phyloP scores from a whole-genome alignment of 1,140 invertebrate genomes.

The Sitobion miscanthi region DNA sequence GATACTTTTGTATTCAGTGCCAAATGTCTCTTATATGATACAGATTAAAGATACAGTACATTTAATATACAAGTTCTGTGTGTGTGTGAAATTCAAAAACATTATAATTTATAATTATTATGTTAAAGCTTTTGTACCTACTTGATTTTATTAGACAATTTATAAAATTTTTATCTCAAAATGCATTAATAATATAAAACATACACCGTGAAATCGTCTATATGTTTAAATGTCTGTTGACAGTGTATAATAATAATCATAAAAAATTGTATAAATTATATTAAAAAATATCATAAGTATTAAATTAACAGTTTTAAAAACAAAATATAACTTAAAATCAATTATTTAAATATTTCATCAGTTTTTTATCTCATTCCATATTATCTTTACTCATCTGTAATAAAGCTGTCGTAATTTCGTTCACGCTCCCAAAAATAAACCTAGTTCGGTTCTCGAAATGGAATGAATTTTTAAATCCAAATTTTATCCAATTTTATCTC shows the following conservation, averaged over 20 bases:
- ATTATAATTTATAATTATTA: neutral
- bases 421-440: neutral
- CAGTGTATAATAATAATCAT: neutral
- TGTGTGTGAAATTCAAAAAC: neutral
- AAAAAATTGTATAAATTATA: neutral
- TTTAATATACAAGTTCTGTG: neutral
- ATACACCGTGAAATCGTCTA: too few species aligned
- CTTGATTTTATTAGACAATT: neutral
- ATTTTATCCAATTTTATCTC: neutral
- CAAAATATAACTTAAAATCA: neutral
- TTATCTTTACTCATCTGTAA: neutral
- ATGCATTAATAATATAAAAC: neutral
- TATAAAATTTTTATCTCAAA: neutral
- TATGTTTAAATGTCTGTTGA: neutral
- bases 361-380: neutral
- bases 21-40: neutral
- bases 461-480: neutral
- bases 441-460: neutral
- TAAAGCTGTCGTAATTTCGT: neutral
- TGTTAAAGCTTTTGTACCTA: neutral
- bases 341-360: neutral
- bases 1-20: slow-evolving; percentile 14
- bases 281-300: neutral
- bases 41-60: neutral
- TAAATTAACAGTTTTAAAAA: neutral